Conservation (phyloP, 2,888 invertebrate genomes). For the Cheilosia grossa region DNA sequence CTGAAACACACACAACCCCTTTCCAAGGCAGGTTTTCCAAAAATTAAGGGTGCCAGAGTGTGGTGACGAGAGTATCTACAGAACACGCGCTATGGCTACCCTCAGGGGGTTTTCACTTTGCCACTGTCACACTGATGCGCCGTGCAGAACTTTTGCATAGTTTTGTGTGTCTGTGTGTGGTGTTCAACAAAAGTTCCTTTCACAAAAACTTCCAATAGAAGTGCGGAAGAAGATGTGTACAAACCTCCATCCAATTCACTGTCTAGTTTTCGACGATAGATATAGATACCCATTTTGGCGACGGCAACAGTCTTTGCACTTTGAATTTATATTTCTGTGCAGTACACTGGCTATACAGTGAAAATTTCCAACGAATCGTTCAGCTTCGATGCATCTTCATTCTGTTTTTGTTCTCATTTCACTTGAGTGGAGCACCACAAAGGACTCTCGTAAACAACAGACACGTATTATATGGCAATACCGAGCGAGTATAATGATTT, state of each 20-base stretch:
- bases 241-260: slow-evolving; percentile 14
- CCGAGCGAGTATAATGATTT: slow-evolving; percentile 73
- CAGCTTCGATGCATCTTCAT: slow-evolving; percentile 69
- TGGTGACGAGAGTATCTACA: slow-evolving; percentile 31
- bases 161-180: slow-evolving; percentile 12
- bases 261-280: slow-evolving; percentile 24
- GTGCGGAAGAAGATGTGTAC: slow-evolving; percentile 3
- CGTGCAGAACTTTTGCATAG: slow-evolving; percentile 48
- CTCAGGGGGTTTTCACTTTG: slow-evolving; percentile 56
- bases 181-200: slow-evolving; percentile 55
- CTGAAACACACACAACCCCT: slow-evolving; percentile 29
- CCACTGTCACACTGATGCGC: slow-evolving; percentile 34
- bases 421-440: slow-evolving; percentile 81
- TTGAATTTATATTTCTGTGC: slow-evolving; percentile 20
- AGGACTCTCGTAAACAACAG: slow-evolving; percentile 72
- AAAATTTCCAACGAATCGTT: slow-evolving; percentile 65
- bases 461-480: slow-evolving; percentile 51
- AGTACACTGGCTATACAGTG: not conserved
- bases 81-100: slow-evolving; percentile 6
- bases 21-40: slow-evolving; percentile 15
- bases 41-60: slow-evolving; percentile 69
- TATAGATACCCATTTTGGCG: slow-evolving; percentile 44
- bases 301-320: slow-evolving; percentile 44
- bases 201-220: slow-evolving; percentile 45
- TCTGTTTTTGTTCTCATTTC: slow-evolving; percentile 80